Conservation (phyloP, 2,113 vertebrate genomes). For the Saimiri boliviensis region DNA sequence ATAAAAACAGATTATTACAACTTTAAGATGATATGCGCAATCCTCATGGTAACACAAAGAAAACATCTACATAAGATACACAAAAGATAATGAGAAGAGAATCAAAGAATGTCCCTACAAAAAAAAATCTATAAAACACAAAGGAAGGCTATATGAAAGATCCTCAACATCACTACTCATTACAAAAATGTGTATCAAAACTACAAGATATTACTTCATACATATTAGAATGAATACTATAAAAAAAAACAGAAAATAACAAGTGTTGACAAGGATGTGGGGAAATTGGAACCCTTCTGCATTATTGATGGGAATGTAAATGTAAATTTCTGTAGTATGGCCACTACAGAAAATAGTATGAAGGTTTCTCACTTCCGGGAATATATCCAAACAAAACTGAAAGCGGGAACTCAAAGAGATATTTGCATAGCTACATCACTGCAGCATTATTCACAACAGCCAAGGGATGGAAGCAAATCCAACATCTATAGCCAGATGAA, state of each 20-base stretch:
- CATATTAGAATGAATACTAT: not conserved
- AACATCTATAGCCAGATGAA: not conserved
- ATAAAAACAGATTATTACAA: not conserved
- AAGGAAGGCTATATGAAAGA: not conserved
- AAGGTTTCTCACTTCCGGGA: not conserved
- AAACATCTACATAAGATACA: not conserved
- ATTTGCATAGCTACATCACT: not conserved
- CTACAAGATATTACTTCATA: not conserved
- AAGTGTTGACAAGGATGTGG: not conserved
- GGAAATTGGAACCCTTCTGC: not conserved
- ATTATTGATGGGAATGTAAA: not conserved
- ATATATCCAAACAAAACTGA: not conserved
- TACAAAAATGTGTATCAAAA: not conserved
- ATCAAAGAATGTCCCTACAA: not conserved
- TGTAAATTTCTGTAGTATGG: too few relatives aligned
- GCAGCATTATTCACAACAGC: not conserved
- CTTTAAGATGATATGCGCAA: not conserved
- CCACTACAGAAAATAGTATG: not conserved
- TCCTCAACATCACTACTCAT: not conserved
- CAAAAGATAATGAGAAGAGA: not conserved
- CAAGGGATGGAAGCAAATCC: not conserved
- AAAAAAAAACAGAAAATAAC: not conserved
- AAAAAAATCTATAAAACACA: not conserved
- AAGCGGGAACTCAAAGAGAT: not conserved
- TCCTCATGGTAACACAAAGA: not conserved